Percentiles rank a stretch among this genome's conserved stretches.
Conservation (phyloP, 2,888 invertebrate species). For the Apamea crenata region DNA sequence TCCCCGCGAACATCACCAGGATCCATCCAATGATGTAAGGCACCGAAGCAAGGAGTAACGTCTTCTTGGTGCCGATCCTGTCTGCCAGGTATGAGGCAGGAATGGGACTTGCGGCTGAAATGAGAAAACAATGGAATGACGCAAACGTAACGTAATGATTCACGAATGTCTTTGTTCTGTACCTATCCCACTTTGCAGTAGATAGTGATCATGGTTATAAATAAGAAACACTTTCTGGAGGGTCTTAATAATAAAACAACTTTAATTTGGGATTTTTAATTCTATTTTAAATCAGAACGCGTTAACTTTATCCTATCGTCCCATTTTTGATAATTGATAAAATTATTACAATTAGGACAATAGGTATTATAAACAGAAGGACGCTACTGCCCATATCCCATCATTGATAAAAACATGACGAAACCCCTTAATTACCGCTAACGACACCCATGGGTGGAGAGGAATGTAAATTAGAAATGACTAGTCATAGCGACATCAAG, state of each 20-base stretch:
- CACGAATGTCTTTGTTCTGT: constrained; percentile 25
- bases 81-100: constrained; percentile 92
- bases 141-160: constrained; percentile 3
- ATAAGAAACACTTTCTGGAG: neutral
- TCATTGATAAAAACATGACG: constrained; percentile 5
- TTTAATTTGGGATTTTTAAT: neutral
- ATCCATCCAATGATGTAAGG: constrained; percentile 92
- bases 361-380: neutral
- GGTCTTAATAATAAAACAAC: neutral
- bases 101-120: constrained; percentile 91
- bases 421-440: constrained; percentile 27
- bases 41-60: constrained; percentile 90
- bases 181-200: constrained; percentile 12
- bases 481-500: neutral
- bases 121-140: constrained; percentile 48
- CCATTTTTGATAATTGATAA: no score
- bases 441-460: constrained; percentile 29
- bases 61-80: constrained; percentile 91
- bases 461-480: constrained; percentile 26
- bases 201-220: neutral
- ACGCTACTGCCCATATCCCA: neutral
- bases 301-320: no score
- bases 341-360: no score
- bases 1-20: constrained; percentile 90
- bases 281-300: neutral